phyloP scores from a whole-genome alignment of 2,797 vertebrate species.

The Aulostomus chinensis region DNA sequence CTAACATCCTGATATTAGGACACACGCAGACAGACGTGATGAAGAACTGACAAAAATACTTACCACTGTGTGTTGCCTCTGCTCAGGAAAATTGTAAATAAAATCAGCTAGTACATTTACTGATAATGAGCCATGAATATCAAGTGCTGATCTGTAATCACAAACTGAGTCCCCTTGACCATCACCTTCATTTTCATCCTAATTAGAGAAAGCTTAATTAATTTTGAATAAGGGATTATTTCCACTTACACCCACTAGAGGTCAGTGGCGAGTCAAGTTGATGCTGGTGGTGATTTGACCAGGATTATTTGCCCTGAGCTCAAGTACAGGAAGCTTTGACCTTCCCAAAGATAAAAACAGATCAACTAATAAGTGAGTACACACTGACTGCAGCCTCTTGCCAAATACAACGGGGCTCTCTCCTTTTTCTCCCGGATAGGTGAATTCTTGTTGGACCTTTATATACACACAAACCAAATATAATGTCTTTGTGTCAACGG shows the following conservation, averaged over 20 bases:
- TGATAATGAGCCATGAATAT: neutral
- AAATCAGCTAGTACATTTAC: constrained; percentile 3
- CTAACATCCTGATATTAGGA: neutral
- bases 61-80: neutral
- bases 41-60: neutral
- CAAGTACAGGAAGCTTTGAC: constrained; percentile 32
- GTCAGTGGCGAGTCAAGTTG: constrained; percentile 67
- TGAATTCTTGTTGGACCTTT: neutral
- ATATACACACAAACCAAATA: neutral
- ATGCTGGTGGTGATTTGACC: neutral
- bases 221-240: constrained; percentile 31
- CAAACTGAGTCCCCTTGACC: constrained; percentile 22
- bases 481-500: neutral
- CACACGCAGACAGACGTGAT: too few species aligned
- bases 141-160: constrained; percentile 12
- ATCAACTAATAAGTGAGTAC: neutral
- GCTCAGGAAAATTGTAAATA: neutral
- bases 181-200: constrained; percentile 31
- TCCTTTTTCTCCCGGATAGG: too few species aligned
- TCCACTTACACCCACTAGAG: constrained; percentile 69
- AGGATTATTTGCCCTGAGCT: constrained; percentile 16
- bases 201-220: constrained; percentile 42
- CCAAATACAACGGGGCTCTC: too few species aligned
- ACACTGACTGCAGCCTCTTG: constrained; percentile 3
- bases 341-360: constrained; percentile 35